phyloP scores from a whole-genome alignment of 2,888 invertebrate genomes.

The Oscheius sp. region DNA sequence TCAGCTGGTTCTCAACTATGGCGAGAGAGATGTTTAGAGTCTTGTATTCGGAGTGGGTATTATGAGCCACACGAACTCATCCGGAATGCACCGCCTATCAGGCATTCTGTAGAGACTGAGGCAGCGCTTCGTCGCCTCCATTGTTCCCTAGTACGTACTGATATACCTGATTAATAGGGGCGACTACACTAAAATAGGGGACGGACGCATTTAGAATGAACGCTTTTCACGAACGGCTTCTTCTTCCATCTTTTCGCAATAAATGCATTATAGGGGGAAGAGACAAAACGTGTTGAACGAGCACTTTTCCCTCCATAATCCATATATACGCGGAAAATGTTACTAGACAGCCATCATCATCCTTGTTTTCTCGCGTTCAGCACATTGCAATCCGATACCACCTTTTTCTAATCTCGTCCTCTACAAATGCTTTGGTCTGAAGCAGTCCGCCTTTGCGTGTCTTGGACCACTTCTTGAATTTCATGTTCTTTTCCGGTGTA shows the following conservation, averaged over 20 bases:
- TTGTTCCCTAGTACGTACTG: conserved; percentile 7
- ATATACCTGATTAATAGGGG: background rate
- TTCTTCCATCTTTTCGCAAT: background rate
- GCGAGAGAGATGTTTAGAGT: conserved; percentile 14
- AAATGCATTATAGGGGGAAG: background rate
- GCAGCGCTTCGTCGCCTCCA: conserved; percentile 18
- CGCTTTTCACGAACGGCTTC: too few relatives aligned
- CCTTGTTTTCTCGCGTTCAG: background rate
- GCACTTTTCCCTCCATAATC: too few relatives aligned
- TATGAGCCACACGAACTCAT: conserved; percentile 34
- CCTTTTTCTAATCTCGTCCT: conserved; percentile 3
- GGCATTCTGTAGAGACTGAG: conserved; percentile 26
- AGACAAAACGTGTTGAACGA: background rate
- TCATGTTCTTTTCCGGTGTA: conserved; percentile 29
- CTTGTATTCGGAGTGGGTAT: conserved; percentile 27
- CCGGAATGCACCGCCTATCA: conserved; percentile 31
- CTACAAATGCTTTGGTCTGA: conserved; percentile 13
- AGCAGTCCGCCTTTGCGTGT: conserved; percentile 21
- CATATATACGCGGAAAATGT: too few relatives aligned
- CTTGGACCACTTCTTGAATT: conserved; percentile 31
- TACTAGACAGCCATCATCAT: too few relatives aligned
- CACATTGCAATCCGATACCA: conserved; percentile 1
- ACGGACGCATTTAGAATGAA: too few relatives aligned
- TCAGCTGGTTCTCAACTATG: conserved; percentile 13
- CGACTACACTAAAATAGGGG: too few relatives aligned